Base-by-base conservation (phyloP, 2,888 invertebrate genomes). In the Brenthis hecate region DNA sequence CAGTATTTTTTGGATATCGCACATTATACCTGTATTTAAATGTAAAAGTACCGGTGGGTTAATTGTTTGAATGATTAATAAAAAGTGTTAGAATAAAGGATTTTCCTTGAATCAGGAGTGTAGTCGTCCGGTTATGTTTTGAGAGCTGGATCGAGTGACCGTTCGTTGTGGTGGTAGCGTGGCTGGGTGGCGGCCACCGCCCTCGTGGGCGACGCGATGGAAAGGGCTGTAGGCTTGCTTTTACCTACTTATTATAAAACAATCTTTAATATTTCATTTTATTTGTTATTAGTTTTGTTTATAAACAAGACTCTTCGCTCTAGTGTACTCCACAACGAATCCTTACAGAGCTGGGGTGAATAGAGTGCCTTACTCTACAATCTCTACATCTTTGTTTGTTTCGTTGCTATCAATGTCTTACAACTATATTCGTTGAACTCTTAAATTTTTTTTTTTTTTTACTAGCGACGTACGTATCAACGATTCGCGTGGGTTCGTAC, bases 91-190 rank as follows among this genome's bases (percentile, higher is more conserved):
- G 23, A 67, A 66, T 71, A 66, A 69, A 72, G 69, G 70, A 73
- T 14, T 73, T 72, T 72, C 73, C 79, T 83, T 79, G 73, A 75
- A 76, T 77, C 77, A 80, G 79, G 79, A 77, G 77, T 77, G 83
- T 80, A 91, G 87, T 92, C 94, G 89, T 93, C 92, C 93, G 91
- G 87, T 89, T 89, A 85, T 89, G 91, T 91, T 91, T 91, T 92
- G 88, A 84, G 89, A 88, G 80, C 83, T 88, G 85, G 87, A 89
- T 84, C 82, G 85, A 92, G 91, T 91, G 91, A 89, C 79, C 78
- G 80, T 75, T 81, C 78, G 53, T 43, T 81, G 81, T 83, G 84
- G 83, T 83, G 84, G 83, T 77, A 74, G 78, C 78, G 77, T 76
- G 79, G 80, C 78, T 80, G 80, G 80, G 82, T 77, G 82, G 81